A percentile compares a stretch with the other conserved stretches of the same genome.
phyloP scores from a whole-genome alignment of 1,140 invertebrate species.

The Hestina assimilis region DNA sequence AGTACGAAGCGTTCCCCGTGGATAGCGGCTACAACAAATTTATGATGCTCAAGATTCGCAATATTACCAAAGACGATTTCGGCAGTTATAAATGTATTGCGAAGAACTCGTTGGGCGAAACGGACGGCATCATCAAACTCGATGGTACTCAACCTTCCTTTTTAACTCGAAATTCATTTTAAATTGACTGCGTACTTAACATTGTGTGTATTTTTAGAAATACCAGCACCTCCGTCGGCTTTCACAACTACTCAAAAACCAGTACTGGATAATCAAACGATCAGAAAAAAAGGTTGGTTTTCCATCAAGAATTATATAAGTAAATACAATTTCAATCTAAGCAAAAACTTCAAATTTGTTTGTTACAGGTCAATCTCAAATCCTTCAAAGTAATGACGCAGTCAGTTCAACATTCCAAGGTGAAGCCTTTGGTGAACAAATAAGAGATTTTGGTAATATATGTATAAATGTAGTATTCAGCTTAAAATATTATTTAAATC shows the following conservation, averaged over 20 bases:
- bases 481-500: too few species aligned
- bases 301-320: neutral
- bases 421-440: constrained; percentile 65
- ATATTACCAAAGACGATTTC: constrained; percentile 78
- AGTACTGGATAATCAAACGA: constrained; percentile 67
- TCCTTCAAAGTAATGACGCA: constrained; percentile 53
- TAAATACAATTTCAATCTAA: constrained; percentile 4
- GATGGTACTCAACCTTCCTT: constrained; percentile 68
- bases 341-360: constrained; percentile 11
- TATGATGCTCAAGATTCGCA: constrained; percentile 79
- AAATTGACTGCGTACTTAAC: constrained; percentile 9
- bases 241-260: constrained; percentile 65
- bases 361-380: constrained; percentile 55
- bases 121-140: constrained; percentile 79
- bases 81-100: constrained; percentile 81
- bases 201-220: constrained; percentile 50
- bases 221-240: constrained; percentile 66
- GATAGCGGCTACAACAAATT: constrained; percentile 80
- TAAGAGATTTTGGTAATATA: constrained; percentile 64
- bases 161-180: constrained; percentile 18
- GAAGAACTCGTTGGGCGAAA: constrained; percentile 80
- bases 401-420: constrained; percentile 72
- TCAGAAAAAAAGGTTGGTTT: constrained; percentile 63
- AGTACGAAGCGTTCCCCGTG: constrained; percentile 78
- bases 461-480: too few species aligned